phyloP scores from a whole-genome alignment of 1,140 invertebrate species.

The Goniozus legneri region DNA sequence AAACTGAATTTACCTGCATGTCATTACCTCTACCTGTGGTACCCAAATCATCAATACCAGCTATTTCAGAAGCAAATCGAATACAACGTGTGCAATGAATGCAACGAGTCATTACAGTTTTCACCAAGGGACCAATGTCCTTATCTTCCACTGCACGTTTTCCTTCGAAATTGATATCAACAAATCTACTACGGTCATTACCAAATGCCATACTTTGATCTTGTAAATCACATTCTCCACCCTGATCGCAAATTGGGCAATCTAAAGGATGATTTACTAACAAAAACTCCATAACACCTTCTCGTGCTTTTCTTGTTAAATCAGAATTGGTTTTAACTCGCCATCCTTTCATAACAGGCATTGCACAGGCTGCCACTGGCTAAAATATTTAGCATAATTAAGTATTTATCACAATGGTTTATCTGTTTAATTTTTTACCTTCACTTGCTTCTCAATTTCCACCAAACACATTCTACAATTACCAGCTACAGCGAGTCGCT shows the following conservation, averaged over 20 bases:
- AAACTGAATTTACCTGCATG: constrained; percentile 71
- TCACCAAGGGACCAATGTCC: constrained; percentile 96
- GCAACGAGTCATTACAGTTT: constrained; percentile 99
- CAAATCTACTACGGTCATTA: constrained; percentile 90
- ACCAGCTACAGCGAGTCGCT: constrained; percentile 94
- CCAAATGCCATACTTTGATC: constrained; percentile 99
- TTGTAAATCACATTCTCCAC: constrained; percentile 98
- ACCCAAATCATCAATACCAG: constrained; percentile 96
- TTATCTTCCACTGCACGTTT: constrained; percentile 99
- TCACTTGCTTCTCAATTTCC: constrained; percentile 93
- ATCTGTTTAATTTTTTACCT: constrained; percentile 53
- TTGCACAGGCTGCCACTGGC: constrained; percentile 99
- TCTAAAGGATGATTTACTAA: constrained; percentile 98
- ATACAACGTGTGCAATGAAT: constrained; percentile 99
- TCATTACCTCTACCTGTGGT: constrained; percentile 93
- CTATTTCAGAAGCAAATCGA: constrained; percentile 93
- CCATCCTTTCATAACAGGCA: constrained; percentile 99
- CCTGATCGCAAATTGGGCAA: constrained; percentile 99
- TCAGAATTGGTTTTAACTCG: constrained; percentile 97
- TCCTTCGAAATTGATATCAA: constrained; percentile 88
- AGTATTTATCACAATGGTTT: background rate
- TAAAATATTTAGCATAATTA: constrained; percentile 56
- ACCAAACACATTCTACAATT: constrained; percentile 99
- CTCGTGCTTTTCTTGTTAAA: constrained; percentile 88
- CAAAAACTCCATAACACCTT: constrained; percentile 99